Evolutionary conservation across 2,113 vertebrate species (phyloP).

Genomic region (Etheostoma spectabile): DNA sequence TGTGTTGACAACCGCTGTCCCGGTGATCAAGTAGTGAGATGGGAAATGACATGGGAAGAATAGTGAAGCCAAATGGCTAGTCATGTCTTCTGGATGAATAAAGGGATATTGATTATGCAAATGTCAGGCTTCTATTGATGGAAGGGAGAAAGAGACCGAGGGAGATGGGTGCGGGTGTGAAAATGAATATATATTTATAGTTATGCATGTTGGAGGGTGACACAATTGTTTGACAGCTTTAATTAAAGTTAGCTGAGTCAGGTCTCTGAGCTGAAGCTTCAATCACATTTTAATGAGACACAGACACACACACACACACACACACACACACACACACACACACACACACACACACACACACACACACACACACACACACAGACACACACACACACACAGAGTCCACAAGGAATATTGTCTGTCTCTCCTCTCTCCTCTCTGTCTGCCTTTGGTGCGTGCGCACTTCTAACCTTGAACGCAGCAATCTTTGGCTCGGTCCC

Average conservation of each 20-base stretch:
- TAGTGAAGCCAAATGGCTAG: conserved; percentile 52
- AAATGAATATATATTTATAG: conserved; percentile 59
- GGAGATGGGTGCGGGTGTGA: conserved; percentile 41
- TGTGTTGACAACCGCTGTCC: conserved; percentile 32
- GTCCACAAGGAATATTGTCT: conserved; percentile 50
- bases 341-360: no score
- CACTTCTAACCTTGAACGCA: conserved; percentile 56
- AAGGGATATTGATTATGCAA: conserved; percentile 44
- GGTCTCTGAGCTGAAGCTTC: conserved; percentile 56
- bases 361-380: neutral
- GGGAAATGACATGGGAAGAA: conserved; percentile 34
- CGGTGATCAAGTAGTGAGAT: conserved; percentile 13
- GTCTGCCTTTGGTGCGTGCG: conserved; percentile 6
- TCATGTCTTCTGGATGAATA: conserved; percentile 45
- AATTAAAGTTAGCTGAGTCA: conserved; percentile 77
- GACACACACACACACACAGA: neutral
- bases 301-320: conserved; percentile 18
- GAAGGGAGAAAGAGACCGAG: neutral
- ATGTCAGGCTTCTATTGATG: conserved; percentile 46
- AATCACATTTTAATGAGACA: conserved; percentile 72
- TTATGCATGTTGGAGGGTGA: conserved; percentile 64
- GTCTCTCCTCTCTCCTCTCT: conserved; percentile 25
- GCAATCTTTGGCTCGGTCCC: conserved; percentile 40
- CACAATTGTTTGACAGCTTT: conserved; percentile 72
- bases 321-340: no score